Percentiles rank a stretch among this genome's conserved stretches.
Evolutionary conservation across 37 sponge, comb jelly and placozoan species (phyloP).

Genomic region (Hormiphora californensis): DNA sequence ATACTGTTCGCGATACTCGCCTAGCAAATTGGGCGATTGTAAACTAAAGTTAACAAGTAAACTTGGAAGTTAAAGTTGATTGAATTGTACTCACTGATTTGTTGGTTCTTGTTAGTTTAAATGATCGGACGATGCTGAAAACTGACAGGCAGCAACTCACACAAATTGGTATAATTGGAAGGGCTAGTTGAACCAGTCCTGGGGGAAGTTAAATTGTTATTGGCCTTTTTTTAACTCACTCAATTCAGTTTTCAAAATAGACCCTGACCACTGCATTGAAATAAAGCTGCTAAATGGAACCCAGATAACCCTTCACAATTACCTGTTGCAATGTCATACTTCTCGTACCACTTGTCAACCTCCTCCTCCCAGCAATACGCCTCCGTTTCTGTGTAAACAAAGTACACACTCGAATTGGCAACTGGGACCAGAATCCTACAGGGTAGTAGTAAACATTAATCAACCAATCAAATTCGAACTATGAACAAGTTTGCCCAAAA

Average conservation of each 20-base stretch:
- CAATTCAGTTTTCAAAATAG: too few species aligned
- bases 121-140: background rate
- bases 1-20: too few species aligned
- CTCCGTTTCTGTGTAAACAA: background rate
- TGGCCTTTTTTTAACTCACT: background rate
- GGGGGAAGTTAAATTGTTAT: too few species aligned
- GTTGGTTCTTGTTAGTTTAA: background rate
- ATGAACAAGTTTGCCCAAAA: too few species aligned
- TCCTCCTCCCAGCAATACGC: background rate
- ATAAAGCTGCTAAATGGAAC: too few species aligned
- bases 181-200: background rate
- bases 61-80: too few species aligned
- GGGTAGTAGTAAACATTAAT: too few species aligned
- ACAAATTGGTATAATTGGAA: background rate
- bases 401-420: background rate
- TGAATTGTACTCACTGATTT: background rate
- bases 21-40: too few species aligned
- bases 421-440: background rate
- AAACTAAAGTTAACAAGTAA: too few species aligned
- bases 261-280: too few species aligned
- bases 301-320: too few species aligned
- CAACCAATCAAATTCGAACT: too few species aligned
- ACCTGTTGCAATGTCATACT: background rate
- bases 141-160: background rate
- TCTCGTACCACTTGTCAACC: background rate